These are phyloP conservation scores for Falco naumanni DNA, from an alignment of 2,797 vertebrate species.

Conservation along the genomic window DNA sequence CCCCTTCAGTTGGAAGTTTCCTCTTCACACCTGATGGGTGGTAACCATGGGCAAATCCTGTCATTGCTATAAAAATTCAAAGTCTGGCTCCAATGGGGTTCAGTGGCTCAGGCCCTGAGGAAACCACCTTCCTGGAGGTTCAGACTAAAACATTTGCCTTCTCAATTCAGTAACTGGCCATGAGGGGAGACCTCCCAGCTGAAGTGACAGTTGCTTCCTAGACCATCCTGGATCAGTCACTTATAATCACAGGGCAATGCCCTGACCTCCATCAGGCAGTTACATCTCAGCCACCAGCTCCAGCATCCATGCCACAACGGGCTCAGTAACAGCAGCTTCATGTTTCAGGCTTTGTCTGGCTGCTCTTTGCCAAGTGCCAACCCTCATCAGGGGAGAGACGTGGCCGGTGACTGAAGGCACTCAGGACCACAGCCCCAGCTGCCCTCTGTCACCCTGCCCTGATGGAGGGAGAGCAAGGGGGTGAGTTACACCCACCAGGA, in stretches of 20 bases:
- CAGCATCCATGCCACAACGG: rapidly evolving
- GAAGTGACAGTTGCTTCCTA: neutral
- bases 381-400: rapidly evolving
- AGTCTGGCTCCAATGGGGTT: neutral
- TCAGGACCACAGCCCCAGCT: neutral
- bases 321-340: neutral
- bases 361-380: neutral
- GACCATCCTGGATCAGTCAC: rapidly evolving
- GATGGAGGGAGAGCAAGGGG: neutral
- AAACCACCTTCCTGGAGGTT: neutral
- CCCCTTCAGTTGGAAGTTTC: neutral
- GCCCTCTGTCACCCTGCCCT: neutral
- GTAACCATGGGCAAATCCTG: neutral
- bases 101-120: neutral
- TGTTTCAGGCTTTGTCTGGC: neutral
- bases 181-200: neutral
- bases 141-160: neutral
- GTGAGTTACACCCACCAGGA: neutral
- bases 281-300: neutral
- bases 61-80: neutral
- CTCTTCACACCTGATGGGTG: neutral
- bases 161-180: neutral
- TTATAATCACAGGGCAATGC: rapidly evolving
- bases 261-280: neutral
- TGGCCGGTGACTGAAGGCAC: neutral